These are phyloP conservation scores for Hystrix brachyura DNA, from an alignment of 2,113 vertebrate species.

Conservation along the genomic window DNA sequence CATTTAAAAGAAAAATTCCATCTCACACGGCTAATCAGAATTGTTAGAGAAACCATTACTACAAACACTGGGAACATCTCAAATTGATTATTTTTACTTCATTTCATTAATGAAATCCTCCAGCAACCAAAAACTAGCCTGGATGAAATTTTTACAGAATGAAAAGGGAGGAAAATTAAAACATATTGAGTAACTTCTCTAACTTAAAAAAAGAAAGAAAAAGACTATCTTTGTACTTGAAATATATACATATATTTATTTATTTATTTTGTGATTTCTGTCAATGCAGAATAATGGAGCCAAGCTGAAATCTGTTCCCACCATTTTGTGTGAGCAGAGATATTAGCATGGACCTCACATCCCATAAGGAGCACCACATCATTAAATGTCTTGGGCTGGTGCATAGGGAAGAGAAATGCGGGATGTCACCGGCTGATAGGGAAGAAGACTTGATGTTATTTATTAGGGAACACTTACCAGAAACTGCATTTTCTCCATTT, in stretches of 20 bases:
- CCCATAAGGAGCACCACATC: slow-evolving; percentile 87
- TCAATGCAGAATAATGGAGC: slow-evolving; percentile 7
- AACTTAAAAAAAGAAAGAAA: neutral
- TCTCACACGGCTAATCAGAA: slow-evolving; percentile 88
- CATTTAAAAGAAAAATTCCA: slow-evolving; percentile 89
- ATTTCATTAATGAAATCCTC: slow-evolving; percentile 88
- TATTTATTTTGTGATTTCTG: slow-evolving; percentile 20
- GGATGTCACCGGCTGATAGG: slow-evolving; percentile 89
- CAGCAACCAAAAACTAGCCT: slow-evolving; percentile 67
- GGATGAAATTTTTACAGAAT: slow-evolving; percentile 41
- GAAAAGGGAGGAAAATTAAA: neutral
- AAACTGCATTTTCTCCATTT: slow-evolving; percentile 88
- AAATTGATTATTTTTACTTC: slow-evolving; percentile 89
- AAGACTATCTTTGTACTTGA: neutral
- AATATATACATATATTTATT: neutral
- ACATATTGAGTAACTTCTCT: neutral
- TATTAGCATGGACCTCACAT: slow-evolving; percentile 88
- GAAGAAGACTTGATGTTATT: slow-evolving; percentile 88
- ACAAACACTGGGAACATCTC: slow-evolving; percentile 88
- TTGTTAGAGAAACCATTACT: slow-evolving; percentile 87
- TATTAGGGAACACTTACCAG: slow-evolving; percentile 89
- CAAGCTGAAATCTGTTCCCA: slow-evolving; percentile 68
- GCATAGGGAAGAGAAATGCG: slow-evolving; percentile 86
- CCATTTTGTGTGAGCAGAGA: slow-evolving; percentile 84
- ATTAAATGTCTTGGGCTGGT: slow-evolving; percentile 89